Conservation (phyloP, 1,140 invertebrate genomes). For the Bombus pascuorum region DNA sequence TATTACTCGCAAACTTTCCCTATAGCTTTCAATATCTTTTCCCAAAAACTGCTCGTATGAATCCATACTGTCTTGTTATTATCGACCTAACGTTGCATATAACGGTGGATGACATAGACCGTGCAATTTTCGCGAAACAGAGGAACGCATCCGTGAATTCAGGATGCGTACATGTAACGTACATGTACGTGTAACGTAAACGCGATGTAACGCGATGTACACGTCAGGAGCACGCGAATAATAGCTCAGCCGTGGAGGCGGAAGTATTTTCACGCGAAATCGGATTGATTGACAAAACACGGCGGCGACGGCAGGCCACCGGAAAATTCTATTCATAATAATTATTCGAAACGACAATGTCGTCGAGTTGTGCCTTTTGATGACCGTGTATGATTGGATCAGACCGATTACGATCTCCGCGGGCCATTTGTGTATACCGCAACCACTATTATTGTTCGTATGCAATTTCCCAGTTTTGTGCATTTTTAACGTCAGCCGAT, state of each 20-base stretch:
- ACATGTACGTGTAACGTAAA: neutral
- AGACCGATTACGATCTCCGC: constrained; percentile 52
- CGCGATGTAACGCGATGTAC: neutral
- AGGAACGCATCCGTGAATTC: neutral
- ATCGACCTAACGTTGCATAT: neutral
- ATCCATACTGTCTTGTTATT: neutral
- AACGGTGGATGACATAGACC: neutral
- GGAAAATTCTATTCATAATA: constrained; percentile 4
- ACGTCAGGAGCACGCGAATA: neutral
- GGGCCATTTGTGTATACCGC: constrained; percentile 46
- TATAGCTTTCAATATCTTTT: neutral
- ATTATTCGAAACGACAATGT: constrained; percentile 46
- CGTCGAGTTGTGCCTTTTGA: constrained; percentile 18
- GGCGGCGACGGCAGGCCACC: neutral
- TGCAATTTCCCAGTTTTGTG: constrained; percentile 44
- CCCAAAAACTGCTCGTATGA: neutral
- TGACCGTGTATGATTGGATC: constrained; percentile 30
- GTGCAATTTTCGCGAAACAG: neutral
- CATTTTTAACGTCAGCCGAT: constrained; percentile 49
- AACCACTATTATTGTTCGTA: constrained; percentile 42
- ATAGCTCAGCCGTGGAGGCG: neutral
- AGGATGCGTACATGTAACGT: neutral
- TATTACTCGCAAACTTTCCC: neutral
- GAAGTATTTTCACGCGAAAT: neutral
- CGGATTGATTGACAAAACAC: constrained; percentile 11